phyloP scores from a whole-genome alignment of 2,888 invertebrate genomes.

The Cenopis cana region DNA sequence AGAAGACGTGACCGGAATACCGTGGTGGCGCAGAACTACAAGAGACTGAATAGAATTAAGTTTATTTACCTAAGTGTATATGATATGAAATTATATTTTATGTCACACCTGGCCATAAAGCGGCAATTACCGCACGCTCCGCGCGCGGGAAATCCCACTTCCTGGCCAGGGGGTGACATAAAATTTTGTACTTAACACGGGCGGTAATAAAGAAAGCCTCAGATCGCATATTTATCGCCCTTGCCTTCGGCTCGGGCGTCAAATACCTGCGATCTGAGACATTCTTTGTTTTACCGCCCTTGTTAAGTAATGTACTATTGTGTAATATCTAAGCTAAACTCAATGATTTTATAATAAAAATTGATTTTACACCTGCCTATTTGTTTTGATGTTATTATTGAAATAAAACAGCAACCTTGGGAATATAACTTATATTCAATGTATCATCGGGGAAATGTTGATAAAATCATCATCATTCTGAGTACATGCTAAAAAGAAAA shows the following conservation, averaged over 20 bases:
- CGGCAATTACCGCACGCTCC: no score
- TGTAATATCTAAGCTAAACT: conserved; percentile 51
- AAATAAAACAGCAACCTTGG: conserved; percentile 46
- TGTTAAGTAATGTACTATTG: no score
- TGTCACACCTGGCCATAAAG: no score
- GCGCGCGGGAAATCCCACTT: no score
- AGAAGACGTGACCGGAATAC: conserved; percentile 77
- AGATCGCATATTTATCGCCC: no score
- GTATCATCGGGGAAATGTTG: conserved; percentile 44
- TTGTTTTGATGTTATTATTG: neutral
- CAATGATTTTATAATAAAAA: conserved; percentile 60
- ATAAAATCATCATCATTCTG: conserved; percentile 38
- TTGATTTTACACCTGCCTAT: neutral
- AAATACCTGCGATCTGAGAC: no score
- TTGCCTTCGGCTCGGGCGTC: no score
- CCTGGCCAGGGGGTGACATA: no score
- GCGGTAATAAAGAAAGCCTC: no score
- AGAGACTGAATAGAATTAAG: conserved; percentile 80
- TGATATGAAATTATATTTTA: conserved; percentile 54
- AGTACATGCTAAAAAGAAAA: conserved; percentile 39
- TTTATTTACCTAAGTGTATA: conserved; percentile 50
- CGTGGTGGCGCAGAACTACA: conserved; percentile 80
- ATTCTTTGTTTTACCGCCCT: no score
- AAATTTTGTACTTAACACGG: no score
- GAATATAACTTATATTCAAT: conserved; percentile 46